Evolutionary conservation across 1,140 invertebrate genomes (phyloP).

Genomic region (Zaprionus tsacasi): DNA sequence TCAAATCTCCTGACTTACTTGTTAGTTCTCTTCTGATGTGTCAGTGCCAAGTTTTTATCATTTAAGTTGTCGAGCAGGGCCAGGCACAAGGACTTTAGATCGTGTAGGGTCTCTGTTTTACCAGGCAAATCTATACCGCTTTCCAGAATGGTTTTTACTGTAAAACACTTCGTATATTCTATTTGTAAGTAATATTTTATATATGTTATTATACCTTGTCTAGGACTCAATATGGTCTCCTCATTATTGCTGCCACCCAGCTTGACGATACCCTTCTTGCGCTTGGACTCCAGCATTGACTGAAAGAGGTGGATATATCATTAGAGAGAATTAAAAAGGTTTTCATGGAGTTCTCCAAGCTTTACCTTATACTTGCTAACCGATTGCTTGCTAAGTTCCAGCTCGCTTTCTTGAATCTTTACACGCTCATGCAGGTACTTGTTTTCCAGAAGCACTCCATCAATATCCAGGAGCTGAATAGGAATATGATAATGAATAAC

Average conservation of each 20-base stretch:
- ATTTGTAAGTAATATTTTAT: not conserved
- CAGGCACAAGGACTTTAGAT: slow-evolving; percentile 90
- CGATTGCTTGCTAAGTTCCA: slow-evolving; percentile 89
- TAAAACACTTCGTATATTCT: slow-evolving; percentile 1
- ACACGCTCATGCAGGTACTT: slow-evolving; percentile 92
- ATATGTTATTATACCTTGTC: slow-evolving; percentile 85
- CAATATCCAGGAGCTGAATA: slow-evolving; percentile 90
- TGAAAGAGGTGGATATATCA: not conserved
- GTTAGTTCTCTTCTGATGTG: slow-evolving; percentile 93
- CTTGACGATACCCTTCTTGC: slow-evolving; percentile 87
- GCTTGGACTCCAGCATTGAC: slow-evolving; percentile 87
- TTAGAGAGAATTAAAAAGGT: not conserved
- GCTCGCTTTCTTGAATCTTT: slow-evolving; percentile 92
- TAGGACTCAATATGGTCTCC: slow-evolving; percentile 86
- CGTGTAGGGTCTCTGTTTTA: slow-evolving; percentile 89
- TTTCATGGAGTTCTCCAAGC: not conserved
- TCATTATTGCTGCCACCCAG: slow-evolving; percentile 84
- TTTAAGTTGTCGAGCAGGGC: slow-evolving; percentile 92
- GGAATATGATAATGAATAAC: not conserved
- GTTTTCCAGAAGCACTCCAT: slow-evolving; percentile 92
- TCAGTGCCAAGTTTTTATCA: slow-evolving; percentile 92
- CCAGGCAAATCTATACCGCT: slow-evolving; percentile 87
- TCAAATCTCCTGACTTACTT: slow-evolving; percentile 84
- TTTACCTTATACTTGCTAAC: slow-evolving; percentile 90
- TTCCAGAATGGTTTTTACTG: slow-evolving; percentile 89